A percentile compares a stretch with the other conserved stretches of the same genome.
These are phyloP conservation scores for Caenorhabditis elegans DNA, from an alignment of 1,140 invertebrate genomes.

Conservation along the genomic window WBcel235 BX284605.5:1869501-1870000, in stretches of 20 bases:
- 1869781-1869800: background rate
- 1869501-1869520: background rate
- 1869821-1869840: background rate
- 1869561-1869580: background rate
- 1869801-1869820: background rate
- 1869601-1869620: background rate
- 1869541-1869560: background rate
- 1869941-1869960: background rate
- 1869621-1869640: constrained; percentile 13
- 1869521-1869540: background rate
- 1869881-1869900: background rate
- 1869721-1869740: background rate
- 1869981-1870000: background rate
- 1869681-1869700: background rate
- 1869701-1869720: constrained; percentile 7
- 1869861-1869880: background rate
- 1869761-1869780: background rate
- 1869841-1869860: background rate
- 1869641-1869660: background rate
- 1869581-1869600: background rate
- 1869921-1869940: background rate
- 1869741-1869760: background rate
- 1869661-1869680: background rate
- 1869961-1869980: background rate
- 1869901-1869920: background rate